A percentile compares a stretch with the other conserved stretches of the same genome.
Evolutionary conservation across 2,113 vertebrate species (phyloP).

Genomic region (Globicephala melas): DNA sequence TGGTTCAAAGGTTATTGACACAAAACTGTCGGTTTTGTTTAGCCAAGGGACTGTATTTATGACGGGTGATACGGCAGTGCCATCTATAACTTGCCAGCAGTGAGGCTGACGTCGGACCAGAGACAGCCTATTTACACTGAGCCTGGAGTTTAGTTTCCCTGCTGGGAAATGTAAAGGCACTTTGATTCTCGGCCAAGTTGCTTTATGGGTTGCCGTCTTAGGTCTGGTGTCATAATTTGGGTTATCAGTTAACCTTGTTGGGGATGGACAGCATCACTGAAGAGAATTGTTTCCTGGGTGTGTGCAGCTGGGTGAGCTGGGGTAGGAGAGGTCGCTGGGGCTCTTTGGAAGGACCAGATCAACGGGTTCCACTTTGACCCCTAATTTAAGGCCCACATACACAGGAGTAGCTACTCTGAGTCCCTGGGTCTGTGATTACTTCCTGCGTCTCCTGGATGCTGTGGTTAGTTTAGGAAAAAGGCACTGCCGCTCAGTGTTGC

Average conservation of each 20-base stretch:
- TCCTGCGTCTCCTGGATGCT: neutral
- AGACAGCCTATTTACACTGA: conserved; percentile 67
- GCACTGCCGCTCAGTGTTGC: neutral
- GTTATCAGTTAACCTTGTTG: conserved; percentile 36
- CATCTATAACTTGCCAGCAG: conserved; percentile 49
- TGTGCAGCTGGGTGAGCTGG: neutral
- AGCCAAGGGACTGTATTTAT: conserved; percentile 74
- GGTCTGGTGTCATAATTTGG: conserved; percentile 50
- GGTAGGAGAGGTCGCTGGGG: neutral
- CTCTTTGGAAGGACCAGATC: neutral
- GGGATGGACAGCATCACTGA: neutral
- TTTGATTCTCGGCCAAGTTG: conserved; percentile 48
- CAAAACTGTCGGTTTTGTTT: conserved; percentile 79
- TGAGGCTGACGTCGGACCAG: conserved; percentile 1
- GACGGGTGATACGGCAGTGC: neutral
- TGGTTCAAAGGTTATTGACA: conserved; percentile 79
- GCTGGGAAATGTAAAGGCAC: conserved; percentile 56
- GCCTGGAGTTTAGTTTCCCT: conserved; percentile 43
- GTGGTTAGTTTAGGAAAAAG: neutral
- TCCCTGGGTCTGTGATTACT: neutral
- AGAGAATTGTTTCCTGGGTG: neutral
- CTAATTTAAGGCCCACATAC: neutral
- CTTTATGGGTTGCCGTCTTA: conserved; percentile 59
- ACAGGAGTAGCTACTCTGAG: neutral
- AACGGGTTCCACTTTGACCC: conserved; percentile 17